Conservation (phyloP, 2,888 invertebrate species). For the Agonopterix arenella region DNA sequence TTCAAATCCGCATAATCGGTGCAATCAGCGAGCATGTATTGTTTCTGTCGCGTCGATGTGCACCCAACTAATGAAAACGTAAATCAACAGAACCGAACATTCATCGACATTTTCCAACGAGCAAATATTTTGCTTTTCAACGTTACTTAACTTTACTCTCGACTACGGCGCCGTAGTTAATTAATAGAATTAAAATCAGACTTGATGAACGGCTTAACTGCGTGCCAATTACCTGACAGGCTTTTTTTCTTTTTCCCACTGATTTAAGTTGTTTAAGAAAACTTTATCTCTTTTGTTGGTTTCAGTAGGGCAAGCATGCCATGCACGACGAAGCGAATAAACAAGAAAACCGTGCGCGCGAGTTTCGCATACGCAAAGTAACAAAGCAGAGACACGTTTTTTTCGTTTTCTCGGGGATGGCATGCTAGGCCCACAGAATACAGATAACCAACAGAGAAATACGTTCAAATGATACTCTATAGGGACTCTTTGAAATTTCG, state of each 20-base stretch:
- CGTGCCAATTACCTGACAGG: constrained; percentile 28
- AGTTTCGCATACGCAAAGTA: too few relatives aligned
- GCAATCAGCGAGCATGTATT: constrained; percentile 44
- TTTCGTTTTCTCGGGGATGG: too few relatives aligned
- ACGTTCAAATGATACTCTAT: too few relatives aligned
- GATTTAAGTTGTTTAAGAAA: neutral
- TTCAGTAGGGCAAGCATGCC: too few relatives aligned
- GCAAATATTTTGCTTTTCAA: constrained; percentile 33
- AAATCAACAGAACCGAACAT: constrained; percentile 57
- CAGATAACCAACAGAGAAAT: too few relatives aligned
- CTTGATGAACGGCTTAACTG: constrained; percentile 41
- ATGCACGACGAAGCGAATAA: too few relatives aligned
- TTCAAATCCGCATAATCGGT: constrained; percentile 23
- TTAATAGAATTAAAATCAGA: constrained; percentile 53
- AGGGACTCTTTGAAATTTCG: too few relatives aligned
- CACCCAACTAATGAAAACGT: constrained; percentile 65
- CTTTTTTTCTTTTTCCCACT: neutral
- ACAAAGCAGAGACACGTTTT: too few relatives aligned
- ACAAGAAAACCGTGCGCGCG: too few relatives aligned
- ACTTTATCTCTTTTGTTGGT: too few relatives aligned
- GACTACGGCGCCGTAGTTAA: constrained; percentile 44
- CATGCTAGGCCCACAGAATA: too few relatives aligned
- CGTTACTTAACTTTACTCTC: constrained; percentile 29
- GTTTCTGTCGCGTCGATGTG: constrained; percentile 39
- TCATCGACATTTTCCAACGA: constrained; percentile 44